Evolutionary conservation across 2,888 invertebrate genomes (phyloP).

Genomic region (Stictocephala bisonia): DNA sequence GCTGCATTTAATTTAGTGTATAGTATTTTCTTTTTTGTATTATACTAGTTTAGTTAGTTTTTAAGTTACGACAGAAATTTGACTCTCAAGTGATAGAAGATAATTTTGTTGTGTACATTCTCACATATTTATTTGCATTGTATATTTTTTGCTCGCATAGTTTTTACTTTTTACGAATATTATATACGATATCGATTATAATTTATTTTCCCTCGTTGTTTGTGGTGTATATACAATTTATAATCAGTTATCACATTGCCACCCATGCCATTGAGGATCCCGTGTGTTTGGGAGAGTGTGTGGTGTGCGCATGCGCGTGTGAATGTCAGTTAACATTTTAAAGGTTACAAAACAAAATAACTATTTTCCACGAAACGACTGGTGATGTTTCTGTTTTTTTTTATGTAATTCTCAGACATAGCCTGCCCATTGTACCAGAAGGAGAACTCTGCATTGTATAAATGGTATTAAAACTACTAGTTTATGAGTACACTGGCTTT

Average conservation of each 20-base stretch:
- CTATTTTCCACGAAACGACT: constrained; percentile 43
- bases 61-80: constrained; percentile 32
- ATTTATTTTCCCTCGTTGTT: constrained; percentile 36
- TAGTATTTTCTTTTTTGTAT: constrained; percentile 32
- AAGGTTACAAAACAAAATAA: constrained; percentile 43
- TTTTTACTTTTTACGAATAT: constrained; percentile 29
- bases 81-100: constrained; percentile 10
- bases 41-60: neutral
- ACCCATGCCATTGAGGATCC: constrained; percentile 42
- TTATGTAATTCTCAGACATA: constrained; percentile 42
- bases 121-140: constrained; percentile 37
- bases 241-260: constrained; percentile 20
- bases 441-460: constrained; percentile 59
- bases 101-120: constrained; percentile 17
- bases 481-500: constrained; percentile 58
- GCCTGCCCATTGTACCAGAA: constrained; percentile 57
- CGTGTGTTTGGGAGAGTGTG: neutral
- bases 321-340: constrained; percentile 30
- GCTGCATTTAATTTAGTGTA: neutral
- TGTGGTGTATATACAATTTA: constrained; percentile 32
- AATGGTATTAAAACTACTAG: constrained; percentile 61
- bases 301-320: constrained; percentile 41
- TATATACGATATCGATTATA: constrained; percentile 25
- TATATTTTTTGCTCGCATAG: constrained; percentile 9
- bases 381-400: constrained; percentile 42